Evolutionary conservation across 2,888 invertebrate genomes (phyloP).

Genomic region (Bedellia somnulentella): DNA sequence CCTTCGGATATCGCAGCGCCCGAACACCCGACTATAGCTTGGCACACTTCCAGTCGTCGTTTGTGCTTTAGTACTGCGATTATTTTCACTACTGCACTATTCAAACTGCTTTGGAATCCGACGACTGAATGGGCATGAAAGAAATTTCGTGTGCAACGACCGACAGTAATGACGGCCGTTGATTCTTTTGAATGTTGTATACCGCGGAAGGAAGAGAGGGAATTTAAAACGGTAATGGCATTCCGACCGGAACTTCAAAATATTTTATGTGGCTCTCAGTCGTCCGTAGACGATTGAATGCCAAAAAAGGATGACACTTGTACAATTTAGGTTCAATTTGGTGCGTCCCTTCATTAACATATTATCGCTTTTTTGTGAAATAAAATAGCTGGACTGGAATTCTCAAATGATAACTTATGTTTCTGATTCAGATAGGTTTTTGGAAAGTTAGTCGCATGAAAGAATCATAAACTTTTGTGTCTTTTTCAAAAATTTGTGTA

Average conservation of each 20-base stretch:
- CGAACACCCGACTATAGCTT: constrained; percentile 19
- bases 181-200: constrained; percentile 20
- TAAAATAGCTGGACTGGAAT: too few species aligned
- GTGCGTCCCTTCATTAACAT: too few species aligned
- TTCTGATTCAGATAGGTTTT: too few species aligned
- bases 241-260: too few species aligned
- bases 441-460: too few species aligned
- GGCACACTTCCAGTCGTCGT: constrained; percentile 45
- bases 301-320: too few species aligned
- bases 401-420: too few species aligned
- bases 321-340: too few species aligned
- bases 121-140: constrained; percentile 31
- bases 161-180: constrained; percentile 29
- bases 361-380: too few species aligned
- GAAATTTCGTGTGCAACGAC: constrained; percentile 31
- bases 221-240: constrained; percentile 10
- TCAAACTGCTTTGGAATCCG: constrained; percentile 11
- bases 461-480: not conserved
- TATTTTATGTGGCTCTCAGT: too few species aligned
- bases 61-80: constrained; percentile 42
- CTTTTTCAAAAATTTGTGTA: not conserved
- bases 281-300: too few species aligned
- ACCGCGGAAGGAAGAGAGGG: constrained; percentile 14
- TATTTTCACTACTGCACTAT: constrained; percentile 32
- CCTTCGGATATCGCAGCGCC: not conserved